Conservation (phyloP, 2,113 vertebrate genomes). For the Lophochroa leadbeateri region DNA sequence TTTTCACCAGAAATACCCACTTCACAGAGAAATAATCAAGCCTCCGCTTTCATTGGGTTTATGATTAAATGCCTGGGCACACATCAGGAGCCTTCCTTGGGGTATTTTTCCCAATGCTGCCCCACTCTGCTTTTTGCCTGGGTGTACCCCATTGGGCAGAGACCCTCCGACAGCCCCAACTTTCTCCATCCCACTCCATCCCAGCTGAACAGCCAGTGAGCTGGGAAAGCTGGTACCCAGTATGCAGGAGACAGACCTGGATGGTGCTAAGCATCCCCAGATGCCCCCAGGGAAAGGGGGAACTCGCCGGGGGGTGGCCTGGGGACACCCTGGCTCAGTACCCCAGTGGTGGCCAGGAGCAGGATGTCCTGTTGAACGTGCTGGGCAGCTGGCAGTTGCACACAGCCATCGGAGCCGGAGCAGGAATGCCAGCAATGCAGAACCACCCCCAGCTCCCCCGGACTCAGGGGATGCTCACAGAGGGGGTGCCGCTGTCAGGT, state of each 20-base stretch:
- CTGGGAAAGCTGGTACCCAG: neutral
- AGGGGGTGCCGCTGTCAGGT: neutral
- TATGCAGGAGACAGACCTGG: neutral
- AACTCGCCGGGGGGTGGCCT: accelerated
- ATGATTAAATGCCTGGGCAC: neutral
- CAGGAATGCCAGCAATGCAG: slow-evolving; percentile 9
- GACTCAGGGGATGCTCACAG: neutral
- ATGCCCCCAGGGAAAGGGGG: neutral
- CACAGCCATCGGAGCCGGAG: neutral
- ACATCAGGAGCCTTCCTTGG: accelerated
- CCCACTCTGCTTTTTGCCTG: neutral
- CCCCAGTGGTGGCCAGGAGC: accelerated
- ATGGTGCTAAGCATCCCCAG: neutral
- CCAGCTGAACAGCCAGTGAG: neutral
- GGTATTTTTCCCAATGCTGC: neutral
- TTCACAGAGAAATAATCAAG: neutral
- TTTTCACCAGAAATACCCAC: neutral
- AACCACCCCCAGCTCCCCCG: neutral
- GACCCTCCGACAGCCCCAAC: accelerated
- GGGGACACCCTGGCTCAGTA: neutral
- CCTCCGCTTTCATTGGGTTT: neutral
- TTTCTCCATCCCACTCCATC: neutral
- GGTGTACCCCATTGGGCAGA: accelerated
- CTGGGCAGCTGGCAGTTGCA: neutral
- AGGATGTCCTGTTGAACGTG: accelerated